These are phyloP conservation scores for Rhinolophus ferrumequinum DNA, from an alignment of 2,113 vertebrate species.

Conservation along the genomic window DNA sequence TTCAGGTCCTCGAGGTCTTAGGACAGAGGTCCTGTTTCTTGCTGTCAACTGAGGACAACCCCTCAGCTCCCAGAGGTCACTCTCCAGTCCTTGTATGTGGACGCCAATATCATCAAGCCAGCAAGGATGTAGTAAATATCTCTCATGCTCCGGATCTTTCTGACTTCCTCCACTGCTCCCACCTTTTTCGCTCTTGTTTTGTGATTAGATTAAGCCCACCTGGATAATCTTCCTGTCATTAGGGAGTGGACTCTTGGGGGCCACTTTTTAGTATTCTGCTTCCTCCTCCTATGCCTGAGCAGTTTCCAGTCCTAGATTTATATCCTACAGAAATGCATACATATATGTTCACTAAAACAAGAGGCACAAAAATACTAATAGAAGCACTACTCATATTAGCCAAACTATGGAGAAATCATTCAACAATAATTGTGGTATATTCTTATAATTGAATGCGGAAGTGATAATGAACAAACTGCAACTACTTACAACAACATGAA, in stretches of 20 bases:
- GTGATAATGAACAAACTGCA: background rate
- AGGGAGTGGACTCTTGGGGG: background rate
- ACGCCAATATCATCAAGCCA: background rate
- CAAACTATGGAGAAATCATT: background rate
- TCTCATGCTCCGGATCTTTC: accelerated
- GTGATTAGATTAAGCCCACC: background rate
- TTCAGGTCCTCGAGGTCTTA: background rate
- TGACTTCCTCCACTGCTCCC: background rate
- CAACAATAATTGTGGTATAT: background rate
- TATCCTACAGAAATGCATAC: background rate
- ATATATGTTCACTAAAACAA: too few species aligned
- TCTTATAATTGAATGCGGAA: background rate
- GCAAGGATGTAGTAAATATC: accelerated
- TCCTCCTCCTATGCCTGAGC: background rate
- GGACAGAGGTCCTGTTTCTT: background rate
- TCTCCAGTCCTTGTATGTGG: background rate
- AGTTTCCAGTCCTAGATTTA: background rate
- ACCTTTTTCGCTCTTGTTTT: background rate
- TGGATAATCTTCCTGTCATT: background rate
- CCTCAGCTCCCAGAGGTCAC: background rate
- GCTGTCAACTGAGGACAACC: background rate
- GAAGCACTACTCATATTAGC: background rate
- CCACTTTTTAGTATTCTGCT: background rate
- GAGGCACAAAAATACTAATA: too few species aligned
- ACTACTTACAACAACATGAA: background rate